phyloP scores from a whole-genome alignment of 30 jellyfish, hydroid and myxozoan genomes.

The Aurelia sp. region DNA sequence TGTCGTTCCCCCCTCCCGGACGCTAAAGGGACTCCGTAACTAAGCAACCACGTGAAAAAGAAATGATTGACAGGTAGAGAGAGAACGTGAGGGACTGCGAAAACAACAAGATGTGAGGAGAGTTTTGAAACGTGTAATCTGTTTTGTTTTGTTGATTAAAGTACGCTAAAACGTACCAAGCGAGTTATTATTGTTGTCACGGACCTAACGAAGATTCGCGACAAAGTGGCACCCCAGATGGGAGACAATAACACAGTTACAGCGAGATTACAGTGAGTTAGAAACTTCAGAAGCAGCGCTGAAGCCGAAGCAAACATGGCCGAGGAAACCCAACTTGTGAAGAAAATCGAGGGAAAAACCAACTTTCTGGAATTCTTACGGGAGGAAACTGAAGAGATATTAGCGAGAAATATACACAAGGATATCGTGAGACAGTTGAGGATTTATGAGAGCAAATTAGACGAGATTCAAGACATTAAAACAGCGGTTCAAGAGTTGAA shows the following conservation, averaged over 20 bases:
- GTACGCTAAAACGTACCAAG: conserved; percentile 30
- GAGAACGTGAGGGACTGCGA: conserved; percentile 6
- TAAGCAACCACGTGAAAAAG: conserved; percentile 4
- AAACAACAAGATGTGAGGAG: conserved; percentile 34
- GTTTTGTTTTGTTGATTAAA: conserved; percentile 2
- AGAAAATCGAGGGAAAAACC: not conserved
- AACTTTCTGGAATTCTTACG: not conserved
- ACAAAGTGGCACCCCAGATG: not conserved
- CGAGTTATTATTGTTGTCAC: conserved; percentile 35
- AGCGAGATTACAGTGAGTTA: too few species aligned
- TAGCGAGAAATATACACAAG: not conserved
- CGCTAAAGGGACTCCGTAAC: conserved; percentile 38
- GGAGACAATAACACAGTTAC: too few species aligned
- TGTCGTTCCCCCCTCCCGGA: conserved; percentile 42
- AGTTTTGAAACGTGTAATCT: conserved; percentile 2
- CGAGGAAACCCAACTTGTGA: not conserved
- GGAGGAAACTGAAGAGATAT: not conserved
- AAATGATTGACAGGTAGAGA: conserved; percentile 21
- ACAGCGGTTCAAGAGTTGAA: conserved; percentile 22
- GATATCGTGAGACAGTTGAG: not conserved
- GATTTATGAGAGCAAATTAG: conserved; percentile 6
- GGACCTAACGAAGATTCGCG: conserved; percentile 35
- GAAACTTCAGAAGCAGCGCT: not conserved
- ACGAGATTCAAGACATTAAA: conserved; percentile 28
- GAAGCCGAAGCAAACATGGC: conserved; percentile 14